Conservation (phyloP, 2,888 invertebrate species). For the Diaprepes abbreviatus region DNA sequence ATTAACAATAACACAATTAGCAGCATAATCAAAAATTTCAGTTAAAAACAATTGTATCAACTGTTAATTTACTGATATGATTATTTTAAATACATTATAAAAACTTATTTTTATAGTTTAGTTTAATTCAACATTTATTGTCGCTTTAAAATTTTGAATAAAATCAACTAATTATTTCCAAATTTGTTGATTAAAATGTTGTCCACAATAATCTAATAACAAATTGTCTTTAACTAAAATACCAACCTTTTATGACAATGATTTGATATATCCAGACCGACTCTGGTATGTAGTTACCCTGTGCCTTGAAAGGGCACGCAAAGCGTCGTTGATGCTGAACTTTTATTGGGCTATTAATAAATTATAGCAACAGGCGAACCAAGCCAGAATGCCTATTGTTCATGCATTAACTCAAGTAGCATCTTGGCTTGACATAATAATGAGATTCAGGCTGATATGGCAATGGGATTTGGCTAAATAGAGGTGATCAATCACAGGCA, state of each 20-base stretch:
- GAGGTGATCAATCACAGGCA: conserved; percentile 65
- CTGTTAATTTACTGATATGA: too few species aligned
- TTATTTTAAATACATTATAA: too few species aligned
- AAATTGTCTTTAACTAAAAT: too few species aligned
- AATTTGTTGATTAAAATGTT: too few species aligned
- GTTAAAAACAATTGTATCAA: too few species aligned
- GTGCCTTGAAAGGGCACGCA: conserved; percentile 19
- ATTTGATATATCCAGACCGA: neutral
- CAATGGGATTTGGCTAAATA: conserved; percentile 65
- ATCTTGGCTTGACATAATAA: conserved; percentile 69
- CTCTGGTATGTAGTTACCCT: conserved; percentile 12
- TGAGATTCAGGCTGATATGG: conserved; percentile 68
- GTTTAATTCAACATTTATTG: too few species aligned
- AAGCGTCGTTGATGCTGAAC: conserved; percentile 56
- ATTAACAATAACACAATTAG: too few species aligned
- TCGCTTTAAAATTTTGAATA: too few species aligned
- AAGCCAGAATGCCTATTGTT: conserved; percentile 66
- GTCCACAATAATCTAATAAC: too few species aligned
- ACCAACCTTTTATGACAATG: neutral
- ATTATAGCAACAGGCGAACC: conserved; percentile 68
- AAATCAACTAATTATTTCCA: too few species aligned
- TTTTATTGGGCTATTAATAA: conserved; percentile 69
- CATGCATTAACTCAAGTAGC: conserved; percentile 68
- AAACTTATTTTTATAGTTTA: too few species aligned
- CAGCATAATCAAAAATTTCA: too few species aligned